These are phyloP conservation scores for Trissolcus basalis DNA, from an alignment of 1,140 invertebrate species.

Conservation along the genomic window DNA sequence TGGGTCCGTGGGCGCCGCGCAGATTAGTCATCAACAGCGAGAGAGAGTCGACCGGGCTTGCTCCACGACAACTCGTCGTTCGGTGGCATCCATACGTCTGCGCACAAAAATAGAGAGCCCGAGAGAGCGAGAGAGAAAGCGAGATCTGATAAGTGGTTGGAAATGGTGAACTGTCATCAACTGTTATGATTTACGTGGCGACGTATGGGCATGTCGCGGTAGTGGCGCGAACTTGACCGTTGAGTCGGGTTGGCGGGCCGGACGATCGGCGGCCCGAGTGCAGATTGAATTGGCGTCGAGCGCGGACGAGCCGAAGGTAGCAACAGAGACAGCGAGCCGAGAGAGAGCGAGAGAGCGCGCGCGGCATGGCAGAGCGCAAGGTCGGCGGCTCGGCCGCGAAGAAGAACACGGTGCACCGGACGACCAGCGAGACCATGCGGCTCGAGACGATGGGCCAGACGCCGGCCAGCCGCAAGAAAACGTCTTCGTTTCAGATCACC, in stretches of 20 bases:
- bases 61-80: not conserved
- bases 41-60: conserved; percentile 1
- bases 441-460: conserved; percentile 79
- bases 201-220: conserved; percentile 21
- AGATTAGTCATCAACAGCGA: not conserved
- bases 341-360: conserved; percentile 65
- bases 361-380: conserved; percentile 60
- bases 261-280: not conserved
- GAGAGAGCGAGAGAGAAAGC: conserved; percentile 14
- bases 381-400: conserved; percentile 64
- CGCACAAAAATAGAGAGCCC: conserved; percentile 25
- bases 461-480: conserved; percentile 81
- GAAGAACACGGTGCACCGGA: conserved; percentile 81
- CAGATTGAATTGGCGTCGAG: not conserved
- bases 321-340: not conserved
- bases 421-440: conserved; percentile 86
- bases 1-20: conserved; percentile 18
- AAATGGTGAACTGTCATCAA: conserved; percentile 70
- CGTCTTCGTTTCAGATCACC: conserved; percentile 95
- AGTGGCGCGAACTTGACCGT: conserved; percentile 32
- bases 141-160: conserved; percentile 20
- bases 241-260: not conserved
- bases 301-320: not conserved
- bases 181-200: conserved; percentile 60
- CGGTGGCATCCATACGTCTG: not conserved